Conservation (phyloP, 35 echinoderm and acorn worm genomes). For the Ophiothrix spiculata region DNA sequence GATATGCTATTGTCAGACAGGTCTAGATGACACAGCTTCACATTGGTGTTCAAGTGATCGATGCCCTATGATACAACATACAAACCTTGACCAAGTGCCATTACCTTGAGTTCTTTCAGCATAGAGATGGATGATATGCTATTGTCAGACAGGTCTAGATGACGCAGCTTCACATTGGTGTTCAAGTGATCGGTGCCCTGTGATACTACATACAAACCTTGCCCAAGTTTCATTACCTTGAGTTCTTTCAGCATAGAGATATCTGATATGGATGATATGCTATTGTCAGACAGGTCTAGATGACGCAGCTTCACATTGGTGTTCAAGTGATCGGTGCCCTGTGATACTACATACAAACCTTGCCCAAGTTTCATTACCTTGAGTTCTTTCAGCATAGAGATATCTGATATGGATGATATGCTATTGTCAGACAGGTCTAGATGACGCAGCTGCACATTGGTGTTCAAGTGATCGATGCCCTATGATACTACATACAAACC, state of each 20-base stretch:
- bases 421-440: constrained; percentile 98
- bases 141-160: constrained; percentile 95
- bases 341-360: too few relatives aligned
- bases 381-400: constrained; percentile 74
- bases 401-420: constrained; percentile 77
- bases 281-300: constrained; percentile 97
- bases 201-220: too few relatives aligned
- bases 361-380: too few relatives aligned
- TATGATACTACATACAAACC: too few relatives aligned
- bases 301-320: constrained; percentile 80
- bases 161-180: constrained; percentile 68
- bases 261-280: constrained; percentile 77
- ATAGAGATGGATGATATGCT: constrained; percentile 82
- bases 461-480: constrained; percentile 81
- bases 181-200: constrained; percentile 81
- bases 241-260: constrained; percentile 78
- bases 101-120: constrained; percentile 71
- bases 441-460: constrained; percentile 78
- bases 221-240: constrained; percentile 82
- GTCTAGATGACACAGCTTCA: constrained; percentile 79
- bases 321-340: constrained; percentile 84
- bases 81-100: too few relatives aligned
- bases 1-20: constrained; percentile 96
- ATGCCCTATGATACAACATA: constrained; percentile 69
- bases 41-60: constrained; percentile 72